These are phyloP conservation scores for Berghia stephanieae DNA, from an alignment of 1,140 invertebrate genomes.

Conservation along the genomic window DNA sequence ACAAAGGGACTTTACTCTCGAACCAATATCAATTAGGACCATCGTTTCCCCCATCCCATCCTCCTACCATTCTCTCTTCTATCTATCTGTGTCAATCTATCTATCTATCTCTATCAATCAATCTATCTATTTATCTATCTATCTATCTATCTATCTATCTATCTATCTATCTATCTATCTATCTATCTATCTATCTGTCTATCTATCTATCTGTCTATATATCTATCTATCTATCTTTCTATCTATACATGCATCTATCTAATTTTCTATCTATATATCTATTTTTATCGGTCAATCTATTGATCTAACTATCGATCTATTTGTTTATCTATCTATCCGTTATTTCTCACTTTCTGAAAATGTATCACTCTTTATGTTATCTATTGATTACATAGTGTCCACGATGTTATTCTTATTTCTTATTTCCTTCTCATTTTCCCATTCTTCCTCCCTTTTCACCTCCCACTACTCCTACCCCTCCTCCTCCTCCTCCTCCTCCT, in stretches of 20 bases:
- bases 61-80: neutral
- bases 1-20: too few relatives aligned
- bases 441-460: neutral
- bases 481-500: neutral
- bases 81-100: neutral
- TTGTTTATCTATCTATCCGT: too few relatives aligned
- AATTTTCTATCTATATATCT: neutral
- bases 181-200: conserved; percentile 3
- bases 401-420: neutral
- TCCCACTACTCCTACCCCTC: neutral
- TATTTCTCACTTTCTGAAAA: too few relatives aligned
- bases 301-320: too few relatives aligned
- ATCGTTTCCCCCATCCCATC: neutral
- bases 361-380: too few relatives aligned
- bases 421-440: neutral
- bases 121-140: conserved; percentile 3
- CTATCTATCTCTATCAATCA: neutral
- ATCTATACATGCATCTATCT: neutral
- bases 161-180: conserved; percentile 1
- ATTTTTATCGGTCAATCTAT: too few relatives aligned
- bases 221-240: neutral
- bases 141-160: conserved; percentile 3
- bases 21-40: too few relatives aligned
- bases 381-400: neutral
- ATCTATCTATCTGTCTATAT: neutral